phyloP scores from a whole-genome alignment of 2,113 vertebrate species.

The Mormyrus iriodes region DNA sequence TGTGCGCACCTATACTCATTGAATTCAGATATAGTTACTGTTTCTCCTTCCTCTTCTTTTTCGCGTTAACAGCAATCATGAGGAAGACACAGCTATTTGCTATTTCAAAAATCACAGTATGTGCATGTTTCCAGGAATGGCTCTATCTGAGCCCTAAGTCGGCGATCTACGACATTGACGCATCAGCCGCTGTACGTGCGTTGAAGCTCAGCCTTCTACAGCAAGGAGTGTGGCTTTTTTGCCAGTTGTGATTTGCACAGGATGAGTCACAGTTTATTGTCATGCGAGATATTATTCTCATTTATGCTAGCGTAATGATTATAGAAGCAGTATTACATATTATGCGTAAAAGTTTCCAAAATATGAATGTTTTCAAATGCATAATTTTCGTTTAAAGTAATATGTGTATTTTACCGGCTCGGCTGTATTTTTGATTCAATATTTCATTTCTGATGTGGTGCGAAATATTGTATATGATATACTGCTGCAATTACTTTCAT shows the following conservation, averaged over 20 bases:
- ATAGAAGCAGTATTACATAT: neutral
- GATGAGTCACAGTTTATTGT: neutral
- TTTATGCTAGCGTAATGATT: neutral
- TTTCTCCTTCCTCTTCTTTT: neutral
- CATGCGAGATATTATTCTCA: neutral
- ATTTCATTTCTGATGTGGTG: neutral
- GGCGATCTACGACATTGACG: neutral
- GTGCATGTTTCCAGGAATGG: neutral
- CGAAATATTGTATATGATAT: neutral
- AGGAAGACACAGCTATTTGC: neutral
- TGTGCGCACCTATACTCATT: neutral
- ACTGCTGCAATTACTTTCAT: neutral
- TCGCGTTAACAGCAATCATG: neutral
- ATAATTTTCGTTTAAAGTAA: neutral
- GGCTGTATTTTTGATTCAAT: neutral
- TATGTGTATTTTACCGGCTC: neutral
- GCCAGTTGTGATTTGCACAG: neutral
- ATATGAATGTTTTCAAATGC: neutral
- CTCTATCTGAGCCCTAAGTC: neutral
- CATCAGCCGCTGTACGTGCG: neutral
- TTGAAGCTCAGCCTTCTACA: neutral
- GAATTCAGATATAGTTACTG: neutral
- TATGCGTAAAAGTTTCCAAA: neutral
- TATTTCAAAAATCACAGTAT: neutral
- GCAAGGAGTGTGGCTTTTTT: neutral